Evolutionary conservation across 2,113 vertebrate species (phyloP).

Genomic region (Machaerirhynchus nigripectus): DNA sequence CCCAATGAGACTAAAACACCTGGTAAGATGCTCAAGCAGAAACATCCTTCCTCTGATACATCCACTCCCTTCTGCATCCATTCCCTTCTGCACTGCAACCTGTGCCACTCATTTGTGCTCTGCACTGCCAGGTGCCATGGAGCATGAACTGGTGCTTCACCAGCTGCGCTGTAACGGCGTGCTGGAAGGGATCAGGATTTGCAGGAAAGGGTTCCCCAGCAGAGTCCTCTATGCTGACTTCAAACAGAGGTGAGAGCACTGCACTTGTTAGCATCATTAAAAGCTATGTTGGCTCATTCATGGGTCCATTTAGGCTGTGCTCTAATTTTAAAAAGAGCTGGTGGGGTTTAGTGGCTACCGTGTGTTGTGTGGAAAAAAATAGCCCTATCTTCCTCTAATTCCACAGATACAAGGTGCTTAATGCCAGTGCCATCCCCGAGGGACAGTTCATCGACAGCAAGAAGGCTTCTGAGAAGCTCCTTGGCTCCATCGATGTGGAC

Average conservation of each 20-base stretch:
- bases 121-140: not conserved
- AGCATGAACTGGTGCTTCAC: not conserved
- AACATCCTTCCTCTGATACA: not conserved
- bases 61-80: too few species aligned
- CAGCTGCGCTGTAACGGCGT: not conserved
- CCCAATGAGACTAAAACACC: slow-evolving; percentile 44
- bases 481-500: slow-evolving; percentile 83
- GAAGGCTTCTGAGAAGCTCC: slow-evolving; percentile 88
- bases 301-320: too few species aligned
- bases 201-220: not conserved
- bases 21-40: not conserved
- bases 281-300: too few species aligned
- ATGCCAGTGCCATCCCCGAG: slow-evolving; percentile 87
- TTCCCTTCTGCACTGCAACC: not conserved
- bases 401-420: slow-evolving; percentile 81
- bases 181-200: not conserved
- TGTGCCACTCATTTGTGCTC: slow-evolving; percentile 62
- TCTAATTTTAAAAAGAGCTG: too few species aligned
- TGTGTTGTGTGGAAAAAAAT: too few species aligned
- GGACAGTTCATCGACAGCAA: slow-evolving; percentile 89
- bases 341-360: too few species aligned
- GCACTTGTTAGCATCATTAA: too few species aligned
- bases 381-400: too few species aligned
- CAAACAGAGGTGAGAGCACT: not conserved
- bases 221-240: not conserved